These are phyloP conservation scores for Synanceia verrucosa DNA, from an alignment of 2,797 vertebrate genomes.

Conservation along the genomic window DNA sequence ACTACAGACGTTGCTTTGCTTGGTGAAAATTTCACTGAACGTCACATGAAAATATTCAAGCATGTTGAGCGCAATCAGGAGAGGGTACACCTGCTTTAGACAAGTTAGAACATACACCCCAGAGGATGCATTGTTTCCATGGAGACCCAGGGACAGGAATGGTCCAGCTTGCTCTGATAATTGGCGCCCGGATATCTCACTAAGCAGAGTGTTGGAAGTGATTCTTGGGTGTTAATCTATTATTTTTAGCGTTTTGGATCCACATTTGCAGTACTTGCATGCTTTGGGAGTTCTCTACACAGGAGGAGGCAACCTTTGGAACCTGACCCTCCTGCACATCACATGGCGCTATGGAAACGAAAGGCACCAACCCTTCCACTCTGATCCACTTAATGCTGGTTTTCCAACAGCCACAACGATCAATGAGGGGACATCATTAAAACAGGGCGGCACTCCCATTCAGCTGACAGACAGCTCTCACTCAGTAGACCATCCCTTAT, in stretches of 20 bases:
- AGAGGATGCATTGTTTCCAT: slow-evolving; percentile 68
- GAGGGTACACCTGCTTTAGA: slow-evolving; percentile 38
- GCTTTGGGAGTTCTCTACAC: neutral
- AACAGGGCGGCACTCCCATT: slow-evolving; percentile 48
- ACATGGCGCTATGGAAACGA: slow-evolving; percentile 29
- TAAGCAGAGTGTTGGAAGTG: slow-evolving; percentile 31
- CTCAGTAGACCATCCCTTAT: slow-evolving; percentile 40
- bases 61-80: neutral
- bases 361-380: slow-evolving; percentile 9
- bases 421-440: slow-evolving; percentile 63
- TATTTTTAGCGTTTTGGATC: neutral
- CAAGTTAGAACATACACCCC: slow-evolving; percentile 28
- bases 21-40: too few relatives aligned
- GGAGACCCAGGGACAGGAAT: slow-evolving; percentile 49
- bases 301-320: neutral
- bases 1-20: too few relatives aligned
- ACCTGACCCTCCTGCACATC: slow-evolving; percentile 8
- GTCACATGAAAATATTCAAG: neutral
- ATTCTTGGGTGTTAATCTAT: slow-evolving; percentile 5
- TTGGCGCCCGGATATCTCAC: slow-evolving; percentile 45
- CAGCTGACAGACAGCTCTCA: slow-evolving; percentile 23
- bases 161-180: slow-evolving; percentile 43
- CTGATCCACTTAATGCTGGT: slow-evolving; percentile 18
- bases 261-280: neutral
- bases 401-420: slow-evolving; percentile 47